Evolutionary conservation across 2,888 invertebrate genomes (phyloP), one percentile per base, ranked within the genome.

Genomic region (Lepidocyrtoides sp.): DNA sequence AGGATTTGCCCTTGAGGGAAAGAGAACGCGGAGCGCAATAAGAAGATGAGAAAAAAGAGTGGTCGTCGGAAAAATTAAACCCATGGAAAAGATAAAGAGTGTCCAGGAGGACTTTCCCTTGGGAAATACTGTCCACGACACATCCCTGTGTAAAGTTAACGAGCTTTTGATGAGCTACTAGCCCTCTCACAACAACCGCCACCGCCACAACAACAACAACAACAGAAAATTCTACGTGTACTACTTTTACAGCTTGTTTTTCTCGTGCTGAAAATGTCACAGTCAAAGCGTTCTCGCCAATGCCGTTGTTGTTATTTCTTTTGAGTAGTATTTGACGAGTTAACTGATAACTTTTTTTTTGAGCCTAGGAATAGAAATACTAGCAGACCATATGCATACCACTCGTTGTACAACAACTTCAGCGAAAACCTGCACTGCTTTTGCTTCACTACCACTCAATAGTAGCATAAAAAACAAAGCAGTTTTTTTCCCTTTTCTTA

Each of bases 131-230:
- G 84, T 84, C 85, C 85, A 57, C 79, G 20, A 69, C 90, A 90
- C 90, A 85, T 79, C 54, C 77, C 51, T 79, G 85, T 69, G 90
- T 85, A 90, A 85, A 85, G 84, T 90, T 90, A 90, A 90, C 90
- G 90, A 90, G 90, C 85, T 90, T 90, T 90, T 90, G 90, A 90
- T 90, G 90, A 90, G 77, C 85, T 85, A 84, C 84, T 83, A 51
- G 66, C 20, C 44, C 69, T 72, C 51, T 72, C 23, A 69, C 72
- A 32, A 20, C 44, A 81, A 41, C 26, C 23, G 17, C 44, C 51
- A 86, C 60, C 48, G 26, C 17, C 36, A 66, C 32, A 32, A 32
- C 57, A 57, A 23, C 20, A 69, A 66, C 32, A 32, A 32, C 57
- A 57, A 23, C 20, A 69, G 36, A 5, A 23, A 23, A n/a, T 23